phyloP scores from a whole-genome alignment of 2,113 vertebrate genomes.

The Anoura caudifer region DNA sequence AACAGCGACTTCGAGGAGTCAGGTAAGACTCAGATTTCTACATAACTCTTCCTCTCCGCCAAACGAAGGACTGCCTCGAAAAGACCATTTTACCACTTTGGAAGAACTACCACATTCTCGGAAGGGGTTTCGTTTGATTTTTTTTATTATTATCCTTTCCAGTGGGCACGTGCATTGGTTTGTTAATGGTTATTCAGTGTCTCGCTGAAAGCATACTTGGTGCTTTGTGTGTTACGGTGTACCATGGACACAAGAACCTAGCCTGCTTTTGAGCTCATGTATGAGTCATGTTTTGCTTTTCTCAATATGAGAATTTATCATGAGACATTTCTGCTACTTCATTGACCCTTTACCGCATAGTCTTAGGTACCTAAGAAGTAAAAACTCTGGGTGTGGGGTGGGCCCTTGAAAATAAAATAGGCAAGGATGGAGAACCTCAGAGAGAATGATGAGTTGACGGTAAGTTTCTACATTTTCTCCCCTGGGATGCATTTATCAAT shows the following conservation, averaged over 20 bases:
- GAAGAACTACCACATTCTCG: background rate
- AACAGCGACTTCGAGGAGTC: conserved; percentile 96
- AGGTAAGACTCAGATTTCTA: conserved; percentile 78
- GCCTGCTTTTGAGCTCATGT: background rate
- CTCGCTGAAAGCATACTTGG: background rate
- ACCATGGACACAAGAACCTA: accelerated
- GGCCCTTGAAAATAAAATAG: background rate
- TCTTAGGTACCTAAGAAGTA: background rate
- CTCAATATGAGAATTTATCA: background rate
- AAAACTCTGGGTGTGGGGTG: background rate
- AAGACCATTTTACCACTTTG: background rate
- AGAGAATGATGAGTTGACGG: background rate
- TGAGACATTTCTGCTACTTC: no score
- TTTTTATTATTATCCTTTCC: background rate
- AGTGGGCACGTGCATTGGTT: background rate
- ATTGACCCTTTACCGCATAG: background rate
- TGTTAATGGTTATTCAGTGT: background rate
- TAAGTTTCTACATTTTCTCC: background rate
- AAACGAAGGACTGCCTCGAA: background rate
- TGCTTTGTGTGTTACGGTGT: background rate
- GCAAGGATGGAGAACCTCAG: background rate
- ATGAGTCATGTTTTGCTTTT: background rate
- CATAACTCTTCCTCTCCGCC: accelerated
- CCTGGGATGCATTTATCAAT: background rate
- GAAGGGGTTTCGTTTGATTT: background rate